A percentile compares a stretch with the other conserved stretches of the same genome.
phyloP scores from a whole-genome alignment of 1,140 invertebrate genomes.

The Lasaia peninsularis region DNA sequence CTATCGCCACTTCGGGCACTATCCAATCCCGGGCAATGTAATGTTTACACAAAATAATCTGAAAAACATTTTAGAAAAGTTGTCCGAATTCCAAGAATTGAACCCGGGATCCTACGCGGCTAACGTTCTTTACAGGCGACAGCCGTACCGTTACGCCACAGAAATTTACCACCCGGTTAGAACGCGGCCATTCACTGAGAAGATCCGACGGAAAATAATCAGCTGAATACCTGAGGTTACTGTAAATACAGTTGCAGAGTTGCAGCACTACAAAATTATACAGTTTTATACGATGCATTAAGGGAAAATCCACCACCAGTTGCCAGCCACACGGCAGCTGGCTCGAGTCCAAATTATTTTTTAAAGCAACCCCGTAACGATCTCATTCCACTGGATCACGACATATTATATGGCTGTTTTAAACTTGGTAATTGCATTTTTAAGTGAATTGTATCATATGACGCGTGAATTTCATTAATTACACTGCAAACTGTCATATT shows the following conservation, averaged over 20 bases:
- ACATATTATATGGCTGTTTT: constrained; percentile 34
- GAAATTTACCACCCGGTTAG: too few relatives aligned
- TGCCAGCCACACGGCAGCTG: constrained; percentile 46
- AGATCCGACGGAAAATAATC: too few relatives aligned
- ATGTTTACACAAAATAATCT: too few relatives aligned
- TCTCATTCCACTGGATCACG: constrained; percentile 54
- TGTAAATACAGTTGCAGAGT: background rate
- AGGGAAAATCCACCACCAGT: constrained; percentile 61
- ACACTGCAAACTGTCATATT: background rate
- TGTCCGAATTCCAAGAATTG: too few relatives aligned
- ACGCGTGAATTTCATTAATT: constrained; percentile 14
- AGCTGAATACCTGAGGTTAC: background rate
- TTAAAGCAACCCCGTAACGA: constrained; percentile 54
- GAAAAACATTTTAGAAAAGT: too few relatives aligned
- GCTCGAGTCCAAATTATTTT: constrained; percentile 63
- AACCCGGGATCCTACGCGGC: too few relatives aligned
- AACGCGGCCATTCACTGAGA: too few relatives aligned
- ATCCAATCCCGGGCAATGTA: too few relatives aligned
- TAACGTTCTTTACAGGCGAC: too few relatives aligned
- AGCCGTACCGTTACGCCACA: too few relatives aligned
- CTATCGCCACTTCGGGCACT: too few relatives aligned
- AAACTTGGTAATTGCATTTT: constrained; percentile 21
- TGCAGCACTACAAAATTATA: constrained; percentile 15
- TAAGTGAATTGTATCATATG: constrained; percentile 17
- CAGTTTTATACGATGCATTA: constrained; percentile 34